Conservation (phyloP, 2,797 vertebrate genomes). For the Peromyscus eremicus region DNA sequence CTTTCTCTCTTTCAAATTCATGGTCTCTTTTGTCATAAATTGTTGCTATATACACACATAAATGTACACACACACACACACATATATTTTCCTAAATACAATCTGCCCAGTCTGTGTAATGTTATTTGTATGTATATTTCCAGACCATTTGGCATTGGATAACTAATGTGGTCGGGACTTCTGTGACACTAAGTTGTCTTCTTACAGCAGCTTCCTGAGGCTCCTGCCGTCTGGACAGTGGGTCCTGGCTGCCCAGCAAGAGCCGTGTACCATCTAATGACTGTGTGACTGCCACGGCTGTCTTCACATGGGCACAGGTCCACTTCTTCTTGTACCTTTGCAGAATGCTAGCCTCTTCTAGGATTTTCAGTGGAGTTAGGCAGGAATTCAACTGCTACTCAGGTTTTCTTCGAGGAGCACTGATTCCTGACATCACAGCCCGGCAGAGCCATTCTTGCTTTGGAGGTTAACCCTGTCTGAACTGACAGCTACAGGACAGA, state of each 20-base stretch:
- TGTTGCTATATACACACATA: not conserved
- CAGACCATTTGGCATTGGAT: not conserved
- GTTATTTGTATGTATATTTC: not conserved
- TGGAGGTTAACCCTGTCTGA: conserved; percentile 53
- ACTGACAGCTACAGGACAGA: not conserved
- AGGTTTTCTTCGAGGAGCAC: not conserved
- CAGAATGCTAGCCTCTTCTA: not conserved
- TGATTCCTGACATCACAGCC: not conserved
- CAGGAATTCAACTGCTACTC: not conserved
- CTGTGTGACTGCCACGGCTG: not conserved
- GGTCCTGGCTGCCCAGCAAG: not conserved
- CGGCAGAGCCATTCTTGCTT: conserved; percentile 37
- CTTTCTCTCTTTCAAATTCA: not conserved
- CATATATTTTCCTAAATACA: not conserved
- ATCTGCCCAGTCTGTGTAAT: not conserved
- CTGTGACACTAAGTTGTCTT: not conserved
- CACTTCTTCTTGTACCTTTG: not conserved
- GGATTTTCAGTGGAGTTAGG: not conserved
- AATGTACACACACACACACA: not conserved
- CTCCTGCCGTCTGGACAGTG: not conserved
- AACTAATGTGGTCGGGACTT: not conserved
- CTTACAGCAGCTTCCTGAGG: not conserved
- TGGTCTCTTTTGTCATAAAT: not conserved
- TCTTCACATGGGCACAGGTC: not conserved
- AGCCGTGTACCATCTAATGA: not conserved